Evolutionary conservation across 1,140 invertebrate genomes (phyloP).

Genomic region (Liolophura sinensis): DNA sequence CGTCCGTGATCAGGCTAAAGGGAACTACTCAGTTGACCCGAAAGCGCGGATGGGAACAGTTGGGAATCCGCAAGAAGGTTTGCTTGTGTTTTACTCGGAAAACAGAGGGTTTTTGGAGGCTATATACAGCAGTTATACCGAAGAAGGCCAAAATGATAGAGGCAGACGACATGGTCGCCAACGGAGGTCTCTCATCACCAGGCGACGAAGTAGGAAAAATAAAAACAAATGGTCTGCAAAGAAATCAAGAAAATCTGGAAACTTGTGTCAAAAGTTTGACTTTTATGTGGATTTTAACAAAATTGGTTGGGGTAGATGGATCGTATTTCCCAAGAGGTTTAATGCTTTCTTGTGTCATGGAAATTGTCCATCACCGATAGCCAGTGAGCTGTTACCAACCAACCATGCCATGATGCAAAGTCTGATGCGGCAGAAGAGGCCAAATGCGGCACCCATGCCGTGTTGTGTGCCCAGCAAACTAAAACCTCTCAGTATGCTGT

Average conservation of each 20-base stretch:
- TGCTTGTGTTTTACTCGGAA: conserved; percentile 39
- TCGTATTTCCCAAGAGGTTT: conserved; percentile 94
- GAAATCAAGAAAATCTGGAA: conserved; percentile 4
- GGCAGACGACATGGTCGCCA: too few species aligned
- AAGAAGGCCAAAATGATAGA: too few species aligned
- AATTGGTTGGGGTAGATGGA: conserved; percentile 98
- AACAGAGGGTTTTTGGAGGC: conserved; percentile 33
- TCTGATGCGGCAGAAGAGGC: conserved; percentile 71
- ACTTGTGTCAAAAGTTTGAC: conserved; percentile 30
- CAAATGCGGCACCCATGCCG: conserved; percentile 31
- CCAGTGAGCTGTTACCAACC: conserved; percentile 66
- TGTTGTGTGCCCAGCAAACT: conserved; percentile 58
- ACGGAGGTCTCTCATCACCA: too few species aligned
- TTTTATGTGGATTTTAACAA: conserved; percentile 93
- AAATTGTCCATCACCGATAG: conserved; percentile 70
- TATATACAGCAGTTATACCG: conserved; percentile 32
- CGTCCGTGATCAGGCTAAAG: conserved; percentile 11
- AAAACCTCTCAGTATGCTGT: conserved; percentile 55
- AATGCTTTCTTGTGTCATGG: conserved; percentile 93
- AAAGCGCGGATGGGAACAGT: conserved; percentile 2
- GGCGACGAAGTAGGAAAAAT: too few species aligned
- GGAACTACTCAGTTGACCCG: conserved; percentile 6
- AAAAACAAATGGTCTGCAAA: not conserved
- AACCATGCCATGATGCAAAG: conserved; percentile 98
- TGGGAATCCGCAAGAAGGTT: conserved; percentile 10